Evolutionary conservation across 2,888 invertebrate species (phyloP).

Genomic region (Chymomyza fuscimana): DNA sequence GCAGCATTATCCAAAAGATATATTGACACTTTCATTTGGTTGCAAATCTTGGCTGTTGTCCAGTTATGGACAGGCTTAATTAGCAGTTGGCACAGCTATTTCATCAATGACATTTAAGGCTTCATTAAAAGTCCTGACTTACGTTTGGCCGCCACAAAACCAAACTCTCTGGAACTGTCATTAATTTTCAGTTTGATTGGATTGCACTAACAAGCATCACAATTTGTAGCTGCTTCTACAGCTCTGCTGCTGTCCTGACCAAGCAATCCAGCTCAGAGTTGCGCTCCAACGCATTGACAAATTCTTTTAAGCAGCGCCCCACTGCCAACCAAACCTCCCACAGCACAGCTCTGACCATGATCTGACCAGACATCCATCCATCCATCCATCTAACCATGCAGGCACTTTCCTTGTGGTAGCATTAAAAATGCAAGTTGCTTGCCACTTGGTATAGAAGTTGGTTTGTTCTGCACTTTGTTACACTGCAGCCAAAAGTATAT

Average conservation of each 20-base stretch:
- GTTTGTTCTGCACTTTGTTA: background rate
- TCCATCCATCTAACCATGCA: slow-evolving; percentile 14
- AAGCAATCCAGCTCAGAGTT: background rate
- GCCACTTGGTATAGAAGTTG: slow-evolving; percentile 45
- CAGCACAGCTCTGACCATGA: slow-evolving; percentile 12
- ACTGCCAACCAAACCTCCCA: slow-evolving; percentile 3
- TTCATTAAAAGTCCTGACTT: slow-evolving; percentile 74
- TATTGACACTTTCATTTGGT: slow-evolving; percentile 62
- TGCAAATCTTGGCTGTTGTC: slow-evolving; percentile 59
- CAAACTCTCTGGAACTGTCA: background rate
- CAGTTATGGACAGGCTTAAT: slow-evolving; percentile 71
- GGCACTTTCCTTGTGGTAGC: slow-evolving; percentile 43
- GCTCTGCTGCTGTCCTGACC: too few species aligned
- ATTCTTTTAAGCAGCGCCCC: background rate
- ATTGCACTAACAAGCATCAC: slow-evolving; percentile 54
- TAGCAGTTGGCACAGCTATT: slow-evolving; percentile 66
- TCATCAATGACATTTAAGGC: slow-evolving; percentile 77
- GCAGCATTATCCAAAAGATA: slow-evolving; percentile 14
- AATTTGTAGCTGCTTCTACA: slow-evolving; percentile 1
- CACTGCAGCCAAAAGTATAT: too few species aligned
- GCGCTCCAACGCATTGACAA: slow-evolving; percentile 1
- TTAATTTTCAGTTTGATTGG: slow-evolving; percentile 64
- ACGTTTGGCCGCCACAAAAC: background rate
- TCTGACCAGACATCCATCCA: slow-evolving; percentile 13
- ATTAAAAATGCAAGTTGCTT: slow-evolving; percentile 74